phyloP scores from a whole-genome alignment of 2,888 invertebrate genomes.

The Trachelus stipa region DNA sequence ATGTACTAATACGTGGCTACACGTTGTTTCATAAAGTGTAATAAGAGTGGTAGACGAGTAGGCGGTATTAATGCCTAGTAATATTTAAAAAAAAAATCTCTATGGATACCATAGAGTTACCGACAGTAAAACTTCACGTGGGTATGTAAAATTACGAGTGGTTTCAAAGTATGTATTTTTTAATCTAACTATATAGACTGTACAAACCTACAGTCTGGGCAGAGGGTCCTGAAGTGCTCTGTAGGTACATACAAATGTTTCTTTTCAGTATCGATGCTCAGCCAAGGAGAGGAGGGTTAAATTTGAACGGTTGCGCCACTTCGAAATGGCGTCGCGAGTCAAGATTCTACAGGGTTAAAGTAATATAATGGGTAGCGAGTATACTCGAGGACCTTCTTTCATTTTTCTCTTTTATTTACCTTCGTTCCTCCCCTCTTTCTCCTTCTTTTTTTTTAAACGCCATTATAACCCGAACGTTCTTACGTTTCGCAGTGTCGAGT shows the following conservation, averaged over 20 bases:
- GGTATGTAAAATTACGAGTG: no score
- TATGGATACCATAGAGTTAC: no score
- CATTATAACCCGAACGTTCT: slow-evolving; percentile 48
- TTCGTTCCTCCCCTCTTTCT: slow-evolving; percentile 9
- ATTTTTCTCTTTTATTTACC: slow-evolving; percentile 1
- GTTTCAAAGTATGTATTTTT: no score
- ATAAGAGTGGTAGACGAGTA: no score
- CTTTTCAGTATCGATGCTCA: slow-evolving; percentile 52
- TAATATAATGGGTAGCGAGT: slow-evolving; percentile 48
- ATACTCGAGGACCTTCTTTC: slow-evolving; percentile 20
- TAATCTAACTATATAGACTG: no score
- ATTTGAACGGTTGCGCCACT: slow-evolving; percentile 37
- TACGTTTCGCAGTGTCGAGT: slow-evolving; percentile 55
- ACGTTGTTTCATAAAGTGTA: no score
- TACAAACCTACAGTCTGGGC: no score
- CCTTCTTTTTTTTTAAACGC: slow-evolving; percentile 34
- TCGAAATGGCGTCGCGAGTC: slow-evolving; percentile 55
- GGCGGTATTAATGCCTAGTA: no score
- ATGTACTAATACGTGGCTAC: no score
- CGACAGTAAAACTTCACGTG: no score
- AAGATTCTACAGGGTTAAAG: slow-evolving; percentile 50
- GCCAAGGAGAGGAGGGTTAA: slow-evolving; percentile 29
- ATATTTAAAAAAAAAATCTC: no score
- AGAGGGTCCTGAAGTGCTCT: no score
- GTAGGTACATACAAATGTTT: slow-evolving; percentile 44